phyloP scores from a whole-genome alignment of 1,140 invertebrate species.

The Rhagoletis zephyria region DNA sequence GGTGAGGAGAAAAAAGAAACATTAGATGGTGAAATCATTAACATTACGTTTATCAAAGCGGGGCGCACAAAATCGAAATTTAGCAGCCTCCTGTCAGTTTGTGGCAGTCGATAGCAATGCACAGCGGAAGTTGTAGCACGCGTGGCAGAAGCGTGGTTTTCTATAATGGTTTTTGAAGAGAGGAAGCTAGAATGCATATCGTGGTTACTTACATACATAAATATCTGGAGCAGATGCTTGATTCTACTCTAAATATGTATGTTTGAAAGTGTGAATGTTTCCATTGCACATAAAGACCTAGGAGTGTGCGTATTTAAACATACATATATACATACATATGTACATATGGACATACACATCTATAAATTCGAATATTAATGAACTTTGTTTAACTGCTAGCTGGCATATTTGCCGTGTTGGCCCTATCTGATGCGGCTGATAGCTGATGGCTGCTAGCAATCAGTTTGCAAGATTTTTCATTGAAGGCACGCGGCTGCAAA shows the following conservation, averaged over 20 bases:
- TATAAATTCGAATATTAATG: too few relatives aligned
- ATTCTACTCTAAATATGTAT: too few relatives aligned
- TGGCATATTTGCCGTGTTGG: background rate
- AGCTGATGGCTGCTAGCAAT: background rate
- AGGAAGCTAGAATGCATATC: background rate
- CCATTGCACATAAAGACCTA: background rate
- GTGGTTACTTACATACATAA: too few relatives aligned
- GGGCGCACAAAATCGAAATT: slow-evolving; percentile 30
- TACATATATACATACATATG: too few relatives aligned
- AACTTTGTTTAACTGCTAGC: background rate
- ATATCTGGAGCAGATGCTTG: too few relatives aligned
- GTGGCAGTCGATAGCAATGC: background rate
- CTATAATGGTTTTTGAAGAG: slow-evolving; percentile 9
- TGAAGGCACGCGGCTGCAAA: background rate
- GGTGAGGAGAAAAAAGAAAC: background rate
- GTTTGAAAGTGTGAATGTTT: background rate
- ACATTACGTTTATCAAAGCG: slow-evolving; percentile 37
- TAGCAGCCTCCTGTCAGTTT: background rate
- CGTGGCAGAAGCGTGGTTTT: slow-evolving; percentile 3
- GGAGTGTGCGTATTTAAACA: background rate
- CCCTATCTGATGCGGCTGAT: background rate
- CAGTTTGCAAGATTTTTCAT: background rate
- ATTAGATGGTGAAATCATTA: slow-evolving; percentile 40
- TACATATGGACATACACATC: too few relatives aligned
- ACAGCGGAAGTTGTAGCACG: slow-evolving; percentile 23